Conservation (phyloP, 2,113 vertebrate species). For the cattle (Bos taurus) region ARS-UCD2.0 NC_037330.1:79885501-79886000, state of each 20-base stretch:
- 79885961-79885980: constrained; percentile 11
- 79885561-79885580: background rate
- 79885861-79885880: background rate
- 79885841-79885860: background rate
- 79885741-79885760: constrained; percentile 19
- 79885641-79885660: background rate
- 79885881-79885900: background rate
- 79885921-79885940: background rate
- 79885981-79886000: background rate
- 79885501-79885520: background rate
- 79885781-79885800: constrained; percentile 17
- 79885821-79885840: background rate
- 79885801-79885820: background rate
- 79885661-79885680: background rate
- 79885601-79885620: background rate
- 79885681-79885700: background rate
- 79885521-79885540: background rate
- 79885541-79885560: background rate
- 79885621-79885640: background rate
- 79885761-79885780: constrained; percentile 21
- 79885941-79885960: constrained; percentile 6
- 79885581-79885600: background rate
- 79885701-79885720: background rate
- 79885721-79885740: background rate
- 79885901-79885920: background rate